These are phyloP conservation scores for Stenodema calcarata DNA, from an alignment of 2,888 invertebrate genomes.

Conservation along the genomic window DNA sequence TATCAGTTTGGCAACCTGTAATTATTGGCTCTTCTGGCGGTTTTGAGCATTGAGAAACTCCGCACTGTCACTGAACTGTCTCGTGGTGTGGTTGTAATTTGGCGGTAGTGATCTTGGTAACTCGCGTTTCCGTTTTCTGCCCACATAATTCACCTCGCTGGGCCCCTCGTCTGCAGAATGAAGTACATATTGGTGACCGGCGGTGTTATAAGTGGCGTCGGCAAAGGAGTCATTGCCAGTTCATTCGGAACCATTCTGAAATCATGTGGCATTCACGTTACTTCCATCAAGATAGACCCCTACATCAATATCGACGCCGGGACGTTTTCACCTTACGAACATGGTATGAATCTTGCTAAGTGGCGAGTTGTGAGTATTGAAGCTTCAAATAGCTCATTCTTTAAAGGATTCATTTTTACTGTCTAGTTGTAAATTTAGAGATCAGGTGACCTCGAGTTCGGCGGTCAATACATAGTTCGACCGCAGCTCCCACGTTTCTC, in stretches of 20 bases:
- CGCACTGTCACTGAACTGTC: not conserved
- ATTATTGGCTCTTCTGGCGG: too few species aligned
- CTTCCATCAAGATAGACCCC: slow-evolving; percentile 99
- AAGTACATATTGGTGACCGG: slow-evolving; percentile 98
- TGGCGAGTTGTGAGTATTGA: not conserved
- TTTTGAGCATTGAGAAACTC: too few species aligned
- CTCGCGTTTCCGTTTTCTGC: not conserved
- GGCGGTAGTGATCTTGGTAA: not conserved
- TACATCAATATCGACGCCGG: slow-evolving; percentile 99
- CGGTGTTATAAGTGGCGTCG: slow-evolving; percentile 98
- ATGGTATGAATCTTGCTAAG: slow-evolving; percentile 70
- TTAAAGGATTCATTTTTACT: not conserved
- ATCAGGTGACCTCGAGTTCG: not conserved
- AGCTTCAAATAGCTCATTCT: not conserved
- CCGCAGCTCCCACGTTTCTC: not conserved
- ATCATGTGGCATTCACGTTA: slow-evolving; percentile 92
- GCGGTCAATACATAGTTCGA: not conserved
- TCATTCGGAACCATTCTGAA: slow-evolving; percentile 95
- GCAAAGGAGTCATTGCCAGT: slow-evolving; percentile 94
- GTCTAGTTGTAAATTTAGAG: not conserved
- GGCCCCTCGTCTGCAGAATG: slow-evolving; percentile 66
- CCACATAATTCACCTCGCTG: not conserved
- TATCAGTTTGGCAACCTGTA: too few species aligned
- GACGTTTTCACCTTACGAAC: slow-evolving; percentile 98
- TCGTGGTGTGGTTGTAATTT: not conserved